Evolutionary conservation across 2,797 vertebrate genomes (phyloP), one percentile per base, ranked within the genome.

Genomic region (Sebastes minor): DNA sequence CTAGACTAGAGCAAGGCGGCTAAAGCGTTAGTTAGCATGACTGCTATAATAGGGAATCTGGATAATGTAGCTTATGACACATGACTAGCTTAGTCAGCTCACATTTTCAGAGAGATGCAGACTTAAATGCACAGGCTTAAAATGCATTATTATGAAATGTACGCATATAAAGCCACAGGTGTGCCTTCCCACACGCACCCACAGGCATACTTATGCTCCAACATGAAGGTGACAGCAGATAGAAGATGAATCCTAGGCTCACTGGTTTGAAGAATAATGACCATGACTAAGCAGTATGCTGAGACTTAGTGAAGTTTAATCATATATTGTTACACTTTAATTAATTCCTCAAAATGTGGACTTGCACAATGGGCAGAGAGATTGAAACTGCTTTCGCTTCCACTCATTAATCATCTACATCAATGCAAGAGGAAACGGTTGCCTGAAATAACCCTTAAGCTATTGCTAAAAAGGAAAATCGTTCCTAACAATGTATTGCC

Each of bases 331-430:
- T 90, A 83, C 74, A 86, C 71, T 91, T 83, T 83, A 91, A 94
- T 93, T 89, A 91, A 91, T 93, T 90, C 78, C 81, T 91, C 82
- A 89, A 88, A 92, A 86, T 87, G 69, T 84, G 35, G 78, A 88
- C 80, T 88, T 82, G 30, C 62, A 90, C 75, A 91, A 85, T 91
- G 83, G 64, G 28, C 73, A 81, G 74, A 78, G 69, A 82, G 76
- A 90, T 77, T 90, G 71, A 88, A 89, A 85, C 77, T 64, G 66
- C 81, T 74, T 82, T 53, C 32, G 64, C 73, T 81, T 80, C 49
- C 22, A n/a, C 83, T 84, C 75, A 91, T 90, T 91, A 91, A 91
- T 92, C 88, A 81, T 83, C 80, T 35, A 83, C 86, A 88, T 88
- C 87, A 87, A 72, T 85, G 81, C 83, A 65, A 35, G 65, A 76